Evolutionary conservation across 1,140 invertebrate species (phyloP).

Genomic region (Drosophila carrolli): DNA sequence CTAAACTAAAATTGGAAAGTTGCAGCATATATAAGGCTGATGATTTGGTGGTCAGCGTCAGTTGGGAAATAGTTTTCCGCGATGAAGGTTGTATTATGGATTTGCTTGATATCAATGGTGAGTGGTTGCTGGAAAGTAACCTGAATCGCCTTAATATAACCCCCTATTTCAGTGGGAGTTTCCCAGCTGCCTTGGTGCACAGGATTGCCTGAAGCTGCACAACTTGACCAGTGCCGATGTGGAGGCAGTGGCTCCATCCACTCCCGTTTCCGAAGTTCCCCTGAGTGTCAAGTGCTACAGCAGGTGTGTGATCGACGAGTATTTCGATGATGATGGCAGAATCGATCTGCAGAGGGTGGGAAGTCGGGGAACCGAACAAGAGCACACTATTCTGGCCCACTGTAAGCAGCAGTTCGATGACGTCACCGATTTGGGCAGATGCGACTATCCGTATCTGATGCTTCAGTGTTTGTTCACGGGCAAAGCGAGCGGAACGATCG

Average conservation of each 20-base stretch:
- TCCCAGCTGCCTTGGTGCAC: not conserved
- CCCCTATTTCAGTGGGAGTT: not conserved
- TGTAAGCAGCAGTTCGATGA: constrained; percentile 12
- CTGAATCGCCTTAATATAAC: too few relatives aligned
- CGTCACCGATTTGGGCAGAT: constrained; percentile 1
- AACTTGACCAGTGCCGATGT: constrained; percentile 14
- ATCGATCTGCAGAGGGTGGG: constrained; percentile 13
- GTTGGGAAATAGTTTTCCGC: constrained; percentile 2
- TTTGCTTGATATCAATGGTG: not conserved
- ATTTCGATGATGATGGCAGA: constrained; percentile 17
- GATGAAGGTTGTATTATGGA: constrained; percentile 2
- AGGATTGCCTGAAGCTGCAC: constrained; percentile 10
- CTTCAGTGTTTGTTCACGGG: constrained; percentile 23
- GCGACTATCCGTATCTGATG: constrained; percentile 46
- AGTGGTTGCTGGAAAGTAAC: not conserved
- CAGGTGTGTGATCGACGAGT: constrained; percentile 25
- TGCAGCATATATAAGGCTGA: not conserved
- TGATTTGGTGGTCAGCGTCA: not conserved
- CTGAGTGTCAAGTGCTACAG: constrained; percentile 37
- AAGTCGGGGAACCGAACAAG: not conserved
- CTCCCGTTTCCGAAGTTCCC: constrained; percentile 1
- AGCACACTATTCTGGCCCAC: constrained; percentile 4
- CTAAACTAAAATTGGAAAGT: not conserved
- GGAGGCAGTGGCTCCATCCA: constrained; percentile 5
- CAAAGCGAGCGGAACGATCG: not conserved